Conservation (phyloP, 1,140 invertebrate species). For the Plutomurus gul region DNA sequence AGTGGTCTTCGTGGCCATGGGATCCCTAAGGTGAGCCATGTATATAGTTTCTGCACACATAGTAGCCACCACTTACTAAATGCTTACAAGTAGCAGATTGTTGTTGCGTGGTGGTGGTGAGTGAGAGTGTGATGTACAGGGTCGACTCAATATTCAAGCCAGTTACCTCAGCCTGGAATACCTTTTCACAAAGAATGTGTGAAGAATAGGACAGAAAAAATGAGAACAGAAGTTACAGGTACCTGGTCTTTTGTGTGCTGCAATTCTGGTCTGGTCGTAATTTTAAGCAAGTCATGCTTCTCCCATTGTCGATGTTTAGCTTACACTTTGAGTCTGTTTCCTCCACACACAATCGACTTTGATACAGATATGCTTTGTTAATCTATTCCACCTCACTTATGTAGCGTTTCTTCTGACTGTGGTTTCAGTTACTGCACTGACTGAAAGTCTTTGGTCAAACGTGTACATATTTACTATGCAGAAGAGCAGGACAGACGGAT, state of each 20-base stretch:
- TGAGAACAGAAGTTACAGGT: constrained; percentile 3
- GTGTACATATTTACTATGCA: too few relatives aligned
- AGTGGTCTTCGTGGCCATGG: constrained; percentile 35
- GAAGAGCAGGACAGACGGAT: too few relatives aligned
- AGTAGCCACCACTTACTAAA: neutral
- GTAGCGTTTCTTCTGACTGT: too few relatives aligned
- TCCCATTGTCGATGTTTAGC: constrained; percentile 28
- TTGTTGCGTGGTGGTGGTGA: neutral
- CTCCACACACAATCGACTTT: constrained; percentile 4
- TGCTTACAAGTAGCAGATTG: neutral
- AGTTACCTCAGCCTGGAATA: too few relatives aligned
- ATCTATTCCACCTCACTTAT: neutral
- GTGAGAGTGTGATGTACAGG: neutral
- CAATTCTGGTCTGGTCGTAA: constrained; percentile 10
- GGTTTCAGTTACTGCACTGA: neutral
- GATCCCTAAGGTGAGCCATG: constrained; percentile 21
- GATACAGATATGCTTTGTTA: constrained; percentile 27
- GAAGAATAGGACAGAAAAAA: neutral
- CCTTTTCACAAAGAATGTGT: neutral
- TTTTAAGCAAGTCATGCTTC: constrained; percentile 37
- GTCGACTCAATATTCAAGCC: neutral
- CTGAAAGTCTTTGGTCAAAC: too few relatives aligned
- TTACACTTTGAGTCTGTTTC: neutral
- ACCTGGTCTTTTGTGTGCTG: constrained; percentile 3
- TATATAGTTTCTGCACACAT: neutral